A percentile compares a stretch with the other conserved stretches of the same genome.
Conservation (phyloP, 2,888 invertebrate genomes). For the Apamea anceps region DNA sequence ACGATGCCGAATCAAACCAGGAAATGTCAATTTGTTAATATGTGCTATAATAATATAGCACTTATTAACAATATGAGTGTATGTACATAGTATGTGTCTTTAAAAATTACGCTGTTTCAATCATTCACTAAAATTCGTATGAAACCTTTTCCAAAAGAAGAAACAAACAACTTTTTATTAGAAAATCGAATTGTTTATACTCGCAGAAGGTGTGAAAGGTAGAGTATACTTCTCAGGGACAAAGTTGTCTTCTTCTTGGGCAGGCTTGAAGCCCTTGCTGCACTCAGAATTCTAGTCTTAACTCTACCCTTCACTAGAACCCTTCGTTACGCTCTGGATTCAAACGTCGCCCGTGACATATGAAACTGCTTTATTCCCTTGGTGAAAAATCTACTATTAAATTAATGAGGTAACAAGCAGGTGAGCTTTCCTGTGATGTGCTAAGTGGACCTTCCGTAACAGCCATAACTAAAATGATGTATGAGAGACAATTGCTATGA, state of each 20-base stretch:
- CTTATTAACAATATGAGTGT: too few species aligned
- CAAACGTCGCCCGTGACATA: neutral
- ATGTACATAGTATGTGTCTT: neutral
- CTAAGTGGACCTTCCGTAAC: neutral
- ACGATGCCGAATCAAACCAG: slow-evolving; percentile 4
- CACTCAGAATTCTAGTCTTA: neutral
- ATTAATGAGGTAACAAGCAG: neutral
- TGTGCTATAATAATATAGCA: neutral
- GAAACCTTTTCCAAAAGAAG: neutral
- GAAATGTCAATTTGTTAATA: neutral
- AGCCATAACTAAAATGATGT: neutral
- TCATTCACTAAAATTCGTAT: neutral
- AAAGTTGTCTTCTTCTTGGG: neutral
- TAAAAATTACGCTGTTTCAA: neutral
- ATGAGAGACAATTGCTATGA: slow-evolving; percentile 15
- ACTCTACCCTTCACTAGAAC: neutral
- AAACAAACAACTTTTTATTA: neutral
- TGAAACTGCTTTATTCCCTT: neutral
- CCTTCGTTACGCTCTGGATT: neutral
- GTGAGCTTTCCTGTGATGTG: neutral
- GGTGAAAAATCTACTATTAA: neutral
- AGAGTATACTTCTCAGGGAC: neutral
- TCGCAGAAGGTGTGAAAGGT: neutral
- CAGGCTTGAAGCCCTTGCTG: neutral
- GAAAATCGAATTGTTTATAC: neutral